Base-by-base conservation (phyloP, 2,797 vertebrate species). In the Sebastes iracundus region DNA sequence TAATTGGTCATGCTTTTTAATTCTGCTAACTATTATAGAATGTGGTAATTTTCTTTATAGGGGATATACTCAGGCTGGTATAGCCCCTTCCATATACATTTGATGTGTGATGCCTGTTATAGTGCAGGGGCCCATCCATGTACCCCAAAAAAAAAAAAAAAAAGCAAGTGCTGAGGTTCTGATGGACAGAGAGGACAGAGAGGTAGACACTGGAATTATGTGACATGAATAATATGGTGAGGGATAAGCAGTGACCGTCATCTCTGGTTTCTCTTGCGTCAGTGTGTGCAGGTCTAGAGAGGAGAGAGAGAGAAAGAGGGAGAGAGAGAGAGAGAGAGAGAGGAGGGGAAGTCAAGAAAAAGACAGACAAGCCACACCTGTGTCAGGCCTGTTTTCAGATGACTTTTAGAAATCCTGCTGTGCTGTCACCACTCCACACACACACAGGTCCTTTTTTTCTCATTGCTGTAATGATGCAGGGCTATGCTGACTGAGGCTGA, bases 171-270 rank as follows among this genome's bases (percentile, higher is more conserved):
- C 49, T 1, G 55, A 58, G 75, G 67, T 66, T 79, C 56, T 91
- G 91, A 90, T 75, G 77, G 88, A 91, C 90, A 68, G 88, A 89
- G 88, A 91, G 89, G 92, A 92, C 86, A 28, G 87, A 84, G 89
- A 91, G 90, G 81, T 90, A 94, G 93, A 93, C 90, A 87, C 84
- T 83, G 92, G 88, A 88, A 94, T 94, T 94, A 94, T 95, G 94
- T 95, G 94, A 95, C 94, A 92, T 91, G 94, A 94, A 94, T 95
- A 95, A 93, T 93, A 92, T 80, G 90, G 68, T 58, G 84, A 82
- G 74, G 89, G 92, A 92, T 88, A 90, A 93, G 91, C 88, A 72
- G 91, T 93, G 94, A 87, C 92, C 90, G 91, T 94, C 93, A 93
- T 92, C 89, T 92, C 78, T 90, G 81, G 86, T 77, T 81, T 81